Evolutionary conservation across 2,888 invertebrate species (phyloP).

Genomic region (Gortyna flavago): DNA sequence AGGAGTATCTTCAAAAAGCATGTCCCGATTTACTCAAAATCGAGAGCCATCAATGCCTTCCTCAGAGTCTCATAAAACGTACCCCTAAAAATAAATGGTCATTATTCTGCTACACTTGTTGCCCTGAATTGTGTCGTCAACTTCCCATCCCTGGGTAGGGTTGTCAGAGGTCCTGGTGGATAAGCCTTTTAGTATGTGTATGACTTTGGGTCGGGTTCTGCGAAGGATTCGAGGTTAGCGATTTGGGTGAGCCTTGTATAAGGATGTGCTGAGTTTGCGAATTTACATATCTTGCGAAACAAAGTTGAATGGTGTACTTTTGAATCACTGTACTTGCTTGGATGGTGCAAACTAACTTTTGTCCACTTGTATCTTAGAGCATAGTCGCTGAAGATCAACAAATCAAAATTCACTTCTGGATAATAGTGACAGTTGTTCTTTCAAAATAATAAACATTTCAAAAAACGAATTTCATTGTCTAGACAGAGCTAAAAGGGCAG

Average conservation of each 20-base stretch:
- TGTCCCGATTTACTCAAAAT: conserved; percentile 55
- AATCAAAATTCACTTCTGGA: not conserved
- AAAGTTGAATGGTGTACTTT: not conserved
- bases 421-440: not conserved
- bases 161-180: conserved; percentile 53
- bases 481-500: not conserved
- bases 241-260: conserved; percentile 17
- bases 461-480: not conserved
- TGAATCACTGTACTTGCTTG: not conserved
- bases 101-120: conserved; percentile 70
- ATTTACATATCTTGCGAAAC: not conserved
- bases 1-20: conserved; percentile 45
- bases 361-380: not conserved
- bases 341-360: not conserved
- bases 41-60: conserved; percentile 60
- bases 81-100: conserved; percentile 70
- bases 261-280: conserved; percentile 35
- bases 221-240: conserved; percentile 25
- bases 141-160: conserved; percentile 61
- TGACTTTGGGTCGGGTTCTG: conserved; percentile 39
- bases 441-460: not conserved
- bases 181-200: conserved; percentile 41
- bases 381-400: not conserved
- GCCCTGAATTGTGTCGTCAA: conserved; percentile 69
- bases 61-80: conserved; percentile 63